Conservation (phyloP, 2,888 invertebrate genomes). For the Seladonia tumulorum region DNA sequence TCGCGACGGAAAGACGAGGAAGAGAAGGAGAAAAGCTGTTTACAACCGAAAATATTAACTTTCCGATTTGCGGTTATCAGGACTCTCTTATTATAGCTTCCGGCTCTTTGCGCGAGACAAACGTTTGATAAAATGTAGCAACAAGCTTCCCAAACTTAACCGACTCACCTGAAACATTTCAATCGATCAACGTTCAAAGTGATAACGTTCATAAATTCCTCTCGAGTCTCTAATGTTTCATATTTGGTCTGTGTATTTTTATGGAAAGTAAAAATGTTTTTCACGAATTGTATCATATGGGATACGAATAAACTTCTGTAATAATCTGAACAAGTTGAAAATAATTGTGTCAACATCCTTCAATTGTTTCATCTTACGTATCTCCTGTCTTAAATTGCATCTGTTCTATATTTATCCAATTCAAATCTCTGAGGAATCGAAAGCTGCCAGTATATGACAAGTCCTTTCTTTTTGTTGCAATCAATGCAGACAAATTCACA, state of each 20-base stretch:
- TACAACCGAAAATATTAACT: conserved; percentile 5
- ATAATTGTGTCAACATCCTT: neutral
- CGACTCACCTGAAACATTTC: neutral
- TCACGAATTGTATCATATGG: too few species aligned
- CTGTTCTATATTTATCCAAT: neutral
- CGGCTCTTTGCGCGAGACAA: neutral
- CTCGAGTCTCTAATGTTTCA: neutral
- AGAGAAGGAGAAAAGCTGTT: neutral
- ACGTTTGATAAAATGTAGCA: neutral
- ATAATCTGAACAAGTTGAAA: neutral
- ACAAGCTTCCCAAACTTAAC: neutral
- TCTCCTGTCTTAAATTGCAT: too few species aligned
- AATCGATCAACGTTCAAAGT: neutral
- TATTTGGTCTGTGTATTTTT: neutral
- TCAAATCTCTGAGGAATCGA: too few species aligned
- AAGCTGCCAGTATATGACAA: too few species aligned
- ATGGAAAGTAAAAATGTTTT: too few species aligned
- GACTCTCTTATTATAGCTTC: neutral
- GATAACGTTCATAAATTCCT: neutral
- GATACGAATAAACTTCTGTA: neutral
- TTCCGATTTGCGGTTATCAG: neutral
- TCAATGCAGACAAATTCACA: too few species aligned
- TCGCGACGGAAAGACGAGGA: neutral
- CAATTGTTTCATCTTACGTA: neutral
- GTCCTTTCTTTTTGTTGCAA: too few species aligned